phyloP scores from a whole-genome alignment of 2,888 invertebrate species.

The Rhagium mordax region DNA sequence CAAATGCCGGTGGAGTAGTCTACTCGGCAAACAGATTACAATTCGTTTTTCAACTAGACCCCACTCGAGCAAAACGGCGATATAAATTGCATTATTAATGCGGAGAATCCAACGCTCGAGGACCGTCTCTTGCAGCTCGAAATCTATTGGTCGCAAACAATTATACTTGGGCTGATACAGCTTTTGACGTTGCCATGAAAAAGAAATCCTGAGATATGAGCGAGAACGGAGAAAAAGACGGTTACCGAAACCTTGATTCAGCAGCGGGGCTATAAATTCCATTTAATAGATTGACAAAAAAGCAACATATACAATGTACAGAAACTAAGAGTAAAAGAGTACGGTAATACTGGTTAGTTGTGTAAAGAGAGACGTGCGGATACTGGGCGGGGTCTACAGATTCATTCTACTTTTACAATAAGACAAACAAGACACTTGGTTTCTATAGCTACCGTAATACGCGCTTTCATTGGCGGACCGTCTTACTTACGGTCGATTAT shows the following conservation, averaged over 20 bases:
- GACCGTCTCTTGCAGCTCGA: background rate
- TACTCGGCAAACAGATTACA: background rate
- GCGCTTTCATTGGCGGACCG: conserved; percentile 68
- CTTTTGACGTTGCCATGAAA: conserved; percentile 27
- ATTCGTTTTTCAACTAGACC: background rate
- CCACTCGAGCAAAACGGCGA: background rate
- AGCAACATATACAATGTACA: conserved; percentile 52
- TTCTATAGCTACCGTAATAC: conserved; percentile 72
- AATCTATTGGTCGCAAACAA: conserved; percentile 25
- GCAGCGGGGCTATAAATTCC: conserved; percentile 56
- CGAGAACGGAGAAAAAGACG: conserved; percentile 38
- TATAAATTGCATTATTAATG: background rate
- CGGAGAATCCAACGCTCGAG: background rate
- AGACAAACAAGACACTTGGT: conserved; percentile 67
- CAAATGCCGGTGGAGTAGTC: background rate
- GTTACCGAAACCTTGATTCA: conserved; percentile 54
- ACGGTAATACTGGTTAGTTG: conserved; percentile 56
- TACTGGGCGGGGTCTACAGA: conserved; percentile 68
- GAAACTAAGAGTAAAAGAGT: conserved; percentile 58
- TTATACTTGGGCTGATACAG: conserved; percentile 17
- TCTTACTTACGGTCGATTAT: conserved; percentile 63
- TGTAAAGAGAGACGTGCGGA: conserved; percentile 67
- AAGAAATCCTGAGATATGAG: conserved; percentile 25
- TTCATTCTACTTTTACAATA: conserved; percentile 70
- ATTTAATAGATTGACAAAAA: conserved; percentile 58